These are phyloP conservation scores for Tenthredo mesomela DNA, from an alignment of 2,888 invertebrate genomes.

Conservation along the genomic window DNA sequence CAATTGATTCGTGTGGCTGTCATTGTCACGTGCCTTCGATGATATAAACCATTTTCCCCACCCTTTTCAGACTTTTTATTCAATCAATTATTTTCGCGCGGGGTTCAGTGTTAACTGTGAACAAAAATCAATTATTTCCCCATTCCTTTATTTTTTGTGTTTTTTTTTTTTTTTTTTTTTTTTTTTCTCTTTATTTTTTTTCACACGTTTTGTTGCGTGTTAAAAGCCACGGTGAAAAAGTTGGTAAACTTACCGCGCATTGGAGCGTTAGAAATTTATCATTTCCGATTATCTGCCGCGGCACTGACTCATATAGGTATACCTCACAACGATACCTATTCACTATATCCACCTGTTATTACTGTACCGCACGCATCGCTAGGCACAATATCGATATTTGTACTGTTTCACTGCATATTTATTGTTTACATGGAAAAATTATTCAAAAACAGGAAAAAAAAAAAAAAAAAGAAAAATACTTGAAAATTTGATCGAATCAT, in stretches of 20 bases:
- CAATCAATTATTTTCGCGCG: constrained; percentile 1
- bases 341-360: constrained; percentile 6
- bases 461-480: background rate
- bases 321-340: background rate
- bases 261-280: constrained; percentile 20
- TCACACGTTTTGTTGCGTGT: background rate
- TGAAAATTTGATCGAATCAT: background rate
- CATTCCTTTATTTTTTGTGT: background rate
- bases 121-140: constrained; percentile 8
- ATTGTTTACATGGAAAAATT: background rate
- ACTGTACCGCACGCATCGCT: background rate
- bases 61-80: constrained; percentile 16
- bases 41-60: constrained; percentile 19
- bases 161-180: background rate
- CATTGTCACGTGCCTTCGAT: constrained; percentile 33
- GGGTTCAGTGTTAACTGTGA: background rate
- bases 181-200: background rate
- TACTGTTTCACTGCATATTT: background rate
- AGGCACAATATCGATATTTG: background rate
- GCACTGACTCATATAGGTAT: background rate
- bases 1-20: constrained; percentile 27
- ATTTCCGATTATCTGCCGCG: constrained; percentile 13
- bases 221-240: background rate
- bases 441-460: background rate
- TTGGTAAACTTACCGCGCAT: background rate